Conservation (phyloP, 2,888 invertebrate genomes). For the Chironomus tentans region DNA sequence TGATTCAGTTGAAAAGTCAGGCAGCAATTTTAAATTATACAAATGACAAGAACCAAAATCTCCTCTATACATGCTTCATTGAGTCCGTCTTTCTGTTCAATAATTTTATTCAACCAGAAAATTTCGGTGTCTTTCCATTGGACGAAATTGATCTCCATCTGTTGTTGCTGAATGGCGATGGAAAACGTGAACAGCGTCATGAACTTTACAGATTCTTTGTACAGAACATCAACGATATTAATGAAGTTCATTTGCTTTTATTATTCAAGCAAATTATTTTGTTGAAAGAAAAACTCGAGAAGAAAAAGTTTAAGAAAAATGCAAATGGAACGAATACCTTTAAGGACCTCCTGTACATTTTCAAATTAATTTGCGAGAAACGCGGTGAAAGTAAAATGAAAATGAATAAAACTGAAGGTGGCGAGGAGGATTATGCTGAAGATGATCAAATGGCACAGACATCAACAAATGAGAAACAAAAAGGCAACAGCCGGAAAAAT, state of each 20-base stretch:
- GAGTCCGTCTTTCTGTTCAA: constrained; percentile 18
- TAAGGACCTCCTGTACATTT: constrained; percentile 16
- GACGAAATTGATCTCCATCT: constrained; percentile 18
- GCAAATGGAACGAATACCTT: constrained; percentile 7
- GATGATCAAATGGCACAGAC: not conserved
- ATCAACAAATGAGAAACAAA: not conserved
- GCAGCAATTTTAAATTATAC: constrained; percentile 22
- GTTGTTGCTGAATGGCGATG: not conserved
- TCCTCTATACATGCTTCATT: constrained; percentile 21
- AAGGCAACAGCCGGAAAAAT: not conserved
- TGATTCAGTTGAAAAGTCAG: constrained; percentile 16
- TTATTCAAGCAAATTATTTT: constrained; percentile 16
- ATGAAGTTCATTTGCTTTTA: constrained; percentile 21
- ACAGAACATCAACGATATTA: constrained; percentile 14
- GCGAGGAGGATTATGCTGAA: not conserved
- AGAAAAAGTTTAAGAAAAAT: constrained; percentile 4
- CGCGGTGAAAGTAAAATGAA: constrained; percentile 18
- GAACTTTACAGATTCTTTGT: constrained; percentile 15
- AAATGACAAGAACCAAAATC: constrained; percentile 21
- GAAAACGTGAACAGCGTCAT: not conserved
- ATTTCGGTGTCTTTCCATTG: constrained; percentile 20
- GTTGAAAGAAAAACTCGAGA: constrained; percentile 10
- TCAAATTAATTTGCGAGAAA: constrained; percentile 24
- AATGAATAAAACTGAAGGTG: not conserved
- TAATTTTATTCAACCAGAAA: constrained; percentile 21